Evolutionary conservation across 1,140 invertebrate genomes (phyloP).

Genomic region (Euschistus heros): DNA sequence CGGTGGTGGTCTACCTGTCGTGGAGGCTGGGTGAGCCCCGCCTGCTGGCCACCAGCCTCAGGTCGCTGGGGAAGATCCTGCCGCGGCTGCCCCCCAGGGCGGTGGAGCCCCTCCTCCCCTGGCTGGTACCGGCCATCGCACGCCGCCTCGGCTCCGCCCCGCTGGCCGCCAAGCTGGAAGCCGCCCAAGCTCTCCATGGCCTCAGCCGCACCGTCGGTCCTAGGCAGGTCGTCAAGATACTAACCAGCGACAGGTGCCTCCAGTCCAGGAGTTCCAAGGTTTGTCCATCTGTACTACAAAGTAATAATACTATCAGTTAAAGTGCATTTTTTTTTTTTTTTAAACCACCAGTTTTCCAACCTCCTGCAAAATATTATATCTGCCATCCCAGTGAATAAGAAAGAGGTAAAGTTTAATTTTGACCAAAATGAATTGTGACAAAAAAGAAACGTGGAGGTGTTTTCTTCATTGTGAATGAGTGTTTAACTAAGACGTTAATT

Average conservation of each 20-base stretch:
- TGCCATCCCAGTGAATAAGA: no score
- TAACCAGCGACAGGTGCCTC: constrained; percentile 28
- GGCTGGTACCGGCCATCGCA: constrained; percentile 26
- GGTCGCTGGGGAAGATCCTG: background rate
- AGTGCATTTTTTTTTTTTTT: no score
- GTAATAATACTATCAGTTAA: no score
- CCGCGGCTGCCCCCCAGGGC: background rate
- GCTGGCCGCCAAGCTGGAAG: constrained; percentile 27
- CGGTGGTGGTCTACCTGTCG: constrained; percentile 19
- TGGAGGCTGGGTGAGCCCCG: constrained; percentile 18
- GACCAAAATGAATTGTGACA: no score
- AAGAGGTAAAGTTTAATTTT: no score
- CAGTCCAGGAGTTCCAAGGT: constrained; percentile 30
- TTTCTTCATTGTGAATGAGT: no score
- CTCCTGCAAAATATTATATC: no score
- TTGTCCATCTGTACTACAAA: no score
- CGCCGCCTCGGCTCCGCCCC: constrained; percentile 25
- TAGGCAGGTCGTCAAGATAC: constrained; percentile 24
- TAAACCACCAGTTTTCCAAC: no score
- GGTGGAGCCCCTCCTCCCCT: constrained; percentile 19
- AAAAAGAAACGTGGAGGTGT: no score
- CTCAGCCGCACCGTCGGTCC: constrained; percentile 28
- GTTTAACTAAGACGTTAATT: no score
- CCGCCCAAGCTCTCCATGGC: constrained; percentile 27
- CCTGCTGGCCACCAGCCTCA: constrained; percentile 22